phyloP scores from a whole-genome alignment of 2,888 invertebrate genomes.

The Carcina quercana region DNA sequence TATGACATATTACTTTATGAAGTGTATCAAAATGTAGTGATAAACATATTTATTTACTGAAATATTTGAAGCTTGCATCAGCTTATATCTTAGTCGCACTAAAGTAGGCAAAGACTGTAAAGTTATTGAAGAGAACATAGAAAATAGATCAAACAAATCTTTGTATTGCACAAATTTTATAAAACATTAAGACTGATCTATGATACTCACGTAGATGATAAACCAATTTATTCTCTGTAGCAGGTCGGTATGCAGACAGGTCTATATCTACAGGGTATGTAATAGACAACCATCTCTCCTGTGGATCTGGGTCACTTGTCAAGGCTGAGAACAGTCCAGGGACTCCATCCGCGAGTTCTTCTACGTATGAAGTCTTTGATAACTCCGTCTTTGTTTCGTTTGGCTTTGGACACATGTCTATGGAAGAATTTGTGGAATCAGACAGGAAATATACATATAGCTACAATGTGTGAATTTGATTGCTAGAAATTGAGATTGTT shows the following conservation, averaged over 20 bases:
- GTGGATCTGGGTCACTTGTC: slow-evolving; percentile 84
- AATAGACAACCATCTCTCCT: slow-evolving; percentile 88
- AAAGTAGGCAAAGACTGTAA: too few species aligned
- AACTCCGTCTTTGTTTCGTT: slow-evolving; percentile 84
- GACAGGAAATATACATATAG: neutral
- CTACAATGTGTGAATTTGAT: too few species aligned
- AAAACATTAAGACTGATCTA: slow-evolving; percentile 9
- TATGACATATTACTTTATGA: too few species aligned
- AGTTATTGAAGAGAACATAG: too few species aligned
- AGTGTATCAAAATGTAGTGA: too few species aligned
- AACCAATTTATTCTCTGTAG: slow-evolving; percentile 80
- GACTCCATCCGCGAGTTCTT: slow-evolving; percentile 86
- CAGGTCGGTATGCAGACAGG: slow-evolving; percentile 77
- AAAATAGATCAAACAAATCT: too few species aligned
- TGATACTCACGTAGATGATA: slow-evolving; percentile 80
- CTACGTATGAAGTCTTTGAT: slow-evolving; percentile 87
- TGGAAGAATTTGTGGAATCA: slow-evolving; percentile 9
- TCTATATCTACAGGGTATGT: slow-evolving; percentile 87
- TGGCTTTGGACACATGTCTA: slow-evolving; percentile 93
- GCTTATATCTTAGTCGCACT: too few species aligned
- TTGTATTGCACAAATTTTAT: too few species aligned
- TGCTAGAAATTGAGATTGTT: neutral
- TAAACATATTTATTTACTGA: too few species aligned
- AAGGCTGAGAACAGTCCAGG: slow-evolving; percentile 89
- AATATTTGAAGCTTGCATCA: too few species aligned